phyloP scores from a whole-genome alignment of 2,113 vertebrate species.

The Cyprinus carpio region DNA sequence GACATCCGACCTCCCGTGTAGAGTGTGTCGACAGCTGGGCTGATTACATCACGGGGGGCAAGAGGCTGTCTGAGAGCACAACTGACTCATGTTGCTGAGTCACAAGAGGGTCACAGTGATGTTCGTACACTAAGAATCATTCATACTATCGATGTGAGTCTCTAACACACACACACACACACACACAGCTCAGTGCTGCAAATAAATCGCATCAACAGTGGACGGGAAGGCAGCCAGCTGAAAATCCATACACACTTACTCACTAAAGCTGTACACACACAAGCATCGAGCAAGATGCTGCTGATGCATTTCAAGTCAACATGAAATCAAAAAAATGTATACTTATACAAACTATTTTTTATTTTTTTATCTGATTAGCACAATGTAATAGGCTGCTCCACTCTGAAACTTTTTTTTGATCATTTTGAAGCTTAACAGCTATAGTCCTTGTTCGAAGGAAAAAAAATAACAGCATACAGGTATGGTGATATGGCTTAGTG shows the following conservation, averaged over 20 bases:
- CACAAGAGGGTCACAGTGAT: neutral
- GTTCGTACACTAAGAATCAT: neutral
- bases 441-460: too few relatives aligned
- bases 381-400: too few relatives aligned
- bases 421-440: too few relatives aligned
- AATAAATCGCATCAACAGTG: neutral
- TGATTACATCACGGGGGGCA: conserved; percentile 5
- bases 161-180: neutral
- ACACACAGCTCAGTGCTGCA: neutral
- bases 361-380: neutral
- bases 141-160: neutral
- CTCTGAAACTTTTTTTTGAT: too few relatives aligned
- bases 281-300: neutral
- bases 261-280: neutral
- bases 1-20: neutral
- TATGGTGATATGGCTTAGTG: neutral
- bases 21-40: neutral
- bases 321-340: too few relatives aligned
- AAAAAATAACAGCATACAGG: too few relatives aligned
- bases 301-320: neutral
- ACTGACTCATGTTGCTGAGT: conserved; percentile 21
- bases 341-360: too few relatives aligned
- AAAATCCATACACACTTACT: neutral
- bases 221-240: neutral
- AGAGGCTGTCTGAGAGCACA: neutral